Conservation (phyloP, 2,888 invertebrate species). For the Odontocerum albicorne region DNA sequence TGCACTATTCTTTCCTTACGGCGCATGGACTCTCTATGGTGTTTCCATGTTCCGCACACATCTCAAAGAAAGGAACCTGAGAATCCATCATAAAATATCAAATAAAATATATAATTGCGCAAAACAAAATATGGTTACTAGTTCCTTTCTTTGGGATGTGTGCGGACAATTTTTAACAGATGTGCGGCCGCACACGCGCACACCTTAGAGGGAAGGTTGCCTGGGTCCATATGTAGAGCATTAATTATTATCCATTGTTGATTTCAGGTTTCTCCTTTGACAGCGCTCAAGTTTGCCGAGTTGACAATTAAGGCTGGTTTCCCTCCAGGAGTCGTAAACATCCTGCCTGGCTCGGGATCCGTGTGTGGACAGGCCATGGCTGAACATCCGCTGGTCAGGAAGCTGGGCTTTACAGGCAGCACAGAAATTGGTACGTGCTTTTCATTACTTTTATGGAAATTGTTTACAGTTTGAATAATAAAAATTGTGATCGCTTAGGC, state of each 20-base stretch:
- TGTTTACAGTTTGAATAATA: neutral
- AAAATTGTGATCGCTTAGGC: no score
- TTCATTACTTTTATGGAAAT: neutral
- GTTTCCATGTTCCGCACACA: no score
- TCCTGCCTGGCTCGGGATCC: constrained; percentile 82
- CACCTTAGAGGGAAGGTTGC: neutral
- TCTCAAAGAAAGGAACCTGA: no score
- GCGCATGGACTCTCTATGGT: no score
- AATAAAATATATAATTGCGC: no score
- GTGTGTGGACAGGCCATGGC: constrained; percentile 85
- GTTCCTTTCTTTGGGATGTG: no score
- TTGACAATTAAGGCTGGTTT: constrained; percentile 88
- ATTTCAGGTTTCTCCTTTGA: constrained; percentile 77
- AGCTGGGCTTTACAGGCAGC: constrained; percentile 96
- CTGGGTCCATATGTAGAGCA: neutral
- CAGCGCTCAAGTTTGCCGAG: constrained; percentile 95
- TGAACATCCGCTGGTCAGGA: constrained; percentile 81
- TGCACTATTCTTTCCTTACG: no score
- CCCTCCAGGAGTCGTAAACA: constrained; percentile 93
- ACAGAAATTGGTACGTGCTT: constrained; percentile 74
- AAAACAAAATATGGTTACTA: no score
- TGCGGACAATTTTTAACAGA: no score
- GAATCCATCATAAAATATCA: no score
- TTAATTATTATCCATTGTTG: constrained; percentile 3
- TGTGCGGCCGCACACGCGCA: no score